Percentiles rank a stretch among this genome's conserved stretches.
phyloP scores from a whole-genome alignment of 2,113 vertebrate species.

The Campylorhamphus procurvoides region DNA sequence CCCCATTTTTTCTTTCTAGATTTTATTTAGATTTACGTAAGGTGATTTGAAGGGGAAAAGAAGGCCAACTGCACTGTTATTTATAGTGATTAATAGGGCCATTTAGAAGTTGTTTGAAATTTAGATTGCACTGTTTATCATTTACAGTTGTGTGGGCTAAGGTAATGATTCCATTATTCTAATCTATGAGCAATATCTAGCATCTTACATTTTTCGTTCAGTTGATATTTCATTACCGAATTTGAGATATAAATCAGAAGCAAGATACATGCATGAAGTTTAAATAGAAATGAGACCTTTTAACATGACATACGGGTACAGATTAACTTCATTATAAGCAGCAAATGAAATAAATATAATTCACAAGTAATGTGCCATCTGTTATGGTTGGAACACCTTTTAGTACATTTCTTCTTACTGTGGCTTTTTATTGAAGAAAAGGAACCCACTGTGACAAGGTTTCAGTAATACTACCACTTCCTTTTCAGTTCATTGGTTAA shows the following conservation, averaged over 20 bases:
- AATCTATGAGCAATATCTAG: conserved; percentile 67
- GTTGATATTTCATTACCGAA: conserved; percentile 70
- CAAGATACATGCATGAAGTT: conserved; percentile 63
- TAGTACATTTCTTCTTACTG: conserved; percentile 47
- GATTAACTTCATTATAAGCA: conserved; percentile 72
- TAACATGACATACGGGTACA: conserved; percentile 69
- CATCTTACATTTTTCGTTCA: conserved; percentile 64
- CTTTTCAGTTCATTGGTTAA: conserved; percentile 65
- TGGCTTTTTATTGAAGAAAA: conserved; percentile 54
- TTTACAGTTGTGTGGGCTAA: conserved; percentile 77
- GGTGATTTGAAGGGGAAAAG: conserved; percentile 70
- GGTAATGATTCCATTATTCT: conserved; percentile 84
- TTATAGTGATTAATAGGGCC: conserved; percentile 80
- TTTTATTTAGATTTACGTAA: conserved; percentile 64
- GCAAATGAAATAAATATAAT: conserved; percentile 72
- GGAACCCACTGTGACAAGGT: conserved; percentile 45
- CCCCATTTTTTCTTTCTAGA: conserved; percentile 27
- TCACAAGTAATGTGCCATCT: conserved; percentile 73
- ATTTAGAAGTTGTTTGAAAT: conserved; percentile 77
- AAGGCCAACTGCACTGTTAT: conserved; percentile 66
- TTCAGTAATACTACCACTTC: conserved; percentile 43
- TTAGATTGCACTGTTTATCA: conserved; percentile 81
- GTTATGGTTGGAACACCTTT: conserved; percentile 70
- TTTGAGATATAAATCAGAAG: conserved; percentile 71
- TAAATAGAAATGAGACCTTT: conserved; percentile 74